These are phyloP conservation scores for Troglohyphantes excavatus DNA, from an alignment of 2,888 invertebrate genomes.

Conservation along the genomic window DNA sequence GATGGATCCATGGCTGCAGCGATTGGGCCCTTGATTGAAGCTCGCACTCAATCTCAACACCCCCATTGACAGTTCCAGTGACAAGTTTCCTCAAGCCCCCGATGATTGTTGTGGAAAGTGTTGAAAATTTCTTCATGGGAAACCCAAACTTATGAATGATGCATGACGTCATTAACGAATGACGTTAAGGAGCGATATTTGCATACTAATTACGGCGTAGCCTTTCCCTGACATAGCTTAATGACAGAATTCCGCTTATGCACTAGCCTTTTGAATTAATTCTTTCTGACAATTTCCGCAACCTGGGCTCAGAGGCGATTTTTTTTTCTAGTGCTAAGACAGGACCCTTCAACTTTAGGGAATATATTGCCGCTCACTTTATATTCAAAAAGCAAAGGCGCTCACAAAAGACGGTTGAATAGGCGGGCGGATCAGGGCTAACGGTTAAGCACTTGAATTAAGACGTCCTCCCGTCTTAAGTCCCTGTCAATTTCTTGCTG, in stretches of 20 bases:
- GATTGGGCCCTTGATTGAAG: conserved; percentile 41
- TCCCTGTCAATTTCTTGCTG: conserved; percentile 78
- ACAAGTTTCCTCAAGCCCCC: conserved; percentile 53
- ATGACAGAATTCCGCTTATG: conserved; percentile 78
- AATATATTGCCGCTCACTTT: conserved; percentile 74
- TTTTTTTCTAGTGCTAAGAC: conserved; percentile 52
- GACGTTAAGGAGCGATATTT: conserved; percentile 78
- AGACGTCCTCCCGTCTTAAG: conserved; percentile 74
- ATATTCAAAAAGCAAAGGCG: conserved; percentile 78
- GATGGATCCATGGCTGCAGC: conserved; percentile 23
- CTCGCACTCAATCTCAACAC: conserved; percentile 43
- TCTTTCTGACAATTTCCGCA: conserved; percentile 78
- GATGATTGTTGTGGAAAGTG: conserved; percentile 61
- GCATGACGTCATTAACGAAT: conserved; percentile 79
- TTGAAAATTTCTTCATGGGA: conserved; percentile 67
- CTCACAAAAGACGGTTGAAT: conserved; percentile 74
- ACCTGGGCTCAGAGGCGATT: conserved; percentile 53
- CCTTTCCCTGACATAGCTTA: conserved; percentile 78
- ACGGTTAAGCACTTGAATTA: conserved; percentile 77
- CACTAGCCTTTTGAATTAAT: conserved; percentile 77
- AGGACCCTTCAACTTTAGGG: conserved; percentile 73
- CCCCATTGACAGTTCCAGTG: conserved; percentile 40
- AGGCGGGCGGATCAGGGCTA: conserved; percentile 72
- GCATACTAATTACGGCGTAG: conserved; percentile 78
- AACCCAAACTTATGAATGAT: conserved; percentile 76